Evolutionary conservation across 92 coral and sea anemone genomes (phyloP), one percentile per base, ranked within the genome.

Genomic region (Ricordea florida): DNA sequence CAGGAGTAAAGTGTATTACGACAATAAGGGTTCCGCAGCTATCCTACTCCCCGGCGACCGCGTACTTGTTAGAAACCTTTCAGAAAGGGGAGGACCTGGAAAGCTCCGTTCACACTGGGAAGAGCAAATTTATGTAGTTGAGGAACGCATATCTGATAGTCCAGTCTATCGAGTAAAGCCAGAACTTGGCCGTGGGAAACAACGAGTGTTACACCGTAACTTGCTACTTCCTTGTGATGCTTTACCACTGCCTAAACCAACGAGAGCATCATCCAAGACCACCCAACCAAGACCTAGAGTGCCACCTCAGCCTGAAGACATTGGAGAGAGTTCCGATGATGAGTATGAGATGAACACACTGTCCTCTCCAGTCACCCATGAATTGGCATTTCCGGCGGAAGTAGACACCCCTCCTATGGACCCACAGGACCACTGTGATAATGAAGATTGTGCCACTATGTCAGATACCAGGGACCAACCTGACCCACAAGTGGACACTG

Each of bases 91-190:
- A 34, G 84, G 90, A 37, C 90, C 90, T 2, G 83, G 93, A 40
- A 88, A 77, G 55, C 80, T 88, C 14, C 28, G 90, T n/a, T 58
- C 84, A 10, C 52, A 84, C 30, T 88, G 90, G 87, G 90, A 88
- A 53, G 56, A 78, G 16, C 59, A 62, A 27, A 60, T 71, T 10
- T 82, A 84, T 31, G 77, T 62, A 0, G 57, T 78, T 30, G 66
- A 60, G 6, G 58, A 57, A 47, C 73, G 59, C 17, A 83, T 69
- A 42, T 45, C 69, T 33, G 73, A 79, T 17, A 57, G 46, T 3
- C 93, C 81, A 15, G 85, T 87, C 29, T 87, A 76, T 32, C 72
- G 56, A 11, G 80, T 87, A 15, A 69, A 60, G 48, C 66, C 88
- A 0, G 88, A 81, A 57, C 40, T 42, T 57, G 62, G 62, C 25